phyloP scores from a whole-genome alignment of 64 coral and sea anemone species.

The Acropora tenuis region DNA sequence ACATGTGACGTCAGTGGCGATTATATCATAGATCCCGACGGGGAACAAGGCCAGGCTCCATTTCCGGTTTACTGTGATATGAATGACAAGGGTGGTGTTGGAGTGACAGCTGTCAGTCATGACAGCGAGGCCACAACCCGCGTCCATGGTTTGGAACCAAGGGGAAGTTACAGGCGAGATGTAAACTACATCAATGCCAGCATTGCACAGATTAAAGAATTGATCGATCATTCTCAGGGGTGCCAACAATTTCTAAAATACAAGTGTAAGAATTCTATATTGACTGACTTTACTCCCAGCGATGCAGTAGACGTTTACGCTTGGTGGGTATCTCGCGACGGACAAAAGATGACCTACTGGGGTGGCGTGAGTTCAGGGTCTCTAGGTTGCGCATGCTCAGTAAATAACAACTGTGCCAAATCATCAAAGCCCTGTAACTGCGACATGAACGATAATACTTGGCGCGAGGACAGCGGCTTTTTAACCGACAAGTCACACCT shows the following conservation, averaged over 20 bases:
- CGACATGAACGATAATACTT: slow-evolving; percentile 24
- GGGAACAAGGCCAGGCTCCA: slow-evolving; percentile 11
- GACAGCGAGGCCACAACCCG: slow-evolving; percentile 36
- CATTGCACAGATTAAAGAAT: slow-evolving; percentile 1
- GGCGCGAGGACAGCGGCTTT: slow-evolving; percentile 60
- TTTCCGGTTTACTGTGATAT: slow-evolving; percentile 70
- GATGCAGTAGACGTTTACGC: not conserved
- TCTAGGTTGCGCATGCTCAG: slow-evolving; percentile 43
- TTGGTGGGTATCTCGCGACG: slow-evolving; percentile 65
- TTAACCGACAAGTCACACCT: slow-evolving; percentile 50
- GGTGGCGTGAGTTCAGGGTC: slow-evolving; percentile 9
- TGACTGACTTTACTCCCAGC: not conserved
- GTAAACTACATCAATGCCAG: slow-evolving; percentile 15
- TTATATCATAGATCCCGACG: slow-evolving; percentile 59
- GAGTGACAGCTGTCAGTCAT: slow-evolving; percentile 73
- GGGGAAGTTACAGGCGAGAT: not conserved
- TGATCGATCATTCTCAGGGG: not conserved
- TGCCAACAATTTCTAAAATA: slow-evolving; percentile 61
- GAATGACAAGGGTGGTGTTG: slow-evolving; percentile 33
- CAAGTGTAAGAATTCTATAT: slow-evolving; percentile 2
- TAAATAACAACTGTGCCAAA: slow-evolving; percentile 7
- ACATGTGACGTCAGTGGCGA: not conserved
- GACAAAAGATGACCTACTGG: slow-evolving; percentile 54
- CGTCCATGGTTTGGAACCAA: not conserved
- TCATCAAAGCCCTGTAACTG: slow-evolving; percentile 29